A percentile compares a stretch with the other conserved stretches of the same genome.
Evolutionary conservation across 2,888 invertebrate species (phyloP).

Genomic region (Limulus polyphemus): DNA sequence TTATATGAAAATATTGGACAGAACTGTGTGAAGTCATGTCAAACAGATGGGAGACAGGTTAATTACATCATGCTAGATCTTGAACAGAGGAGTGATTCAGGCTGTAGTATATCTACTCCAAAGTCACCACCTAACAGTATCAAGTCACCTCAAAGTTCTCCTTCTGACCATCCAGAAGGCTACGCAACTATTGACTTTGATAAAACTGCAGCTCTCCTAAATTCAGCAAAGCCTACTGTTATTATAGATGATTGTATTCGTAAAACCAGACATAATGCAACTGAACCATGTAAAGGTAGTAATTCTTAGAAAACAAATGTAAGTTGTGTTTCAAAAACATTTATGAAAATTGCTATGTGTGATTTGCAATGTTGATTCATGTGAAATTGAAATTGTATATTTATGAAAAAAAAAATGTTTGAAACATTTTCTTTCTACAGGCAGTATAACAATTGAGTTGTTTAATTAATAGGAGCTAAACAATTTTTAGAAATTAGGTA

Average conservation of each 20-base stretch:
- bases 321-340: no score
- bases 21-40: background rate
- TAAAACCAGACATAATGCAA: conserved; percentile 20
- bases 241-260: conserved; percentile 17
- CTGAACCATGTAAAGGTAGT: conserved; percentile 9
- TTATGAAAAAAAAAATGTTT: no score
- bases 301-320: background rate
- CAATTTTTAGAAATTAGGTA: no score
- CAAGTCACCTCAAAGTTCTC: conserved; percentile 10
- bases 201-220: conserved; percentile 66
- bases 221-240: conserved; percentile 18
- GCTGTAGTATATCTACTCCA: conserved; percentile 24
- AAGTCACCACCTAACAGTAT: conserved; percentile 27
- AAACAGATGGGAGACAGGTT: conserved; percentile 33
- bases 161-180: conserved; percentile 18
- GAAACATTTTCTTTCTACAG: no score
- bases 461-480: no score
- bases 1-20: no score
- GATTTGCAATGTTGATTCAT: no score
- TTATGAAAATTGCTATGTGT: no score
- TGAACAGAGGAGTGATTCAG: conserved; percentile 39
- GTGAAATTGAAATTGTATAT: no score
- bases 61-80: conserved; percentile 72
- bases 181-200: conserved; percentile 90
- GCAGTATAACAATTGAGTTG: no score